Percentiles rank a stretch among this genome's conserved stretches.
These are phyloP conservation scores for Microctenopoma lineatum DNA, from an alignment of 2,797 vertebrate genomes.

Conservation along the genomic window DNA sequence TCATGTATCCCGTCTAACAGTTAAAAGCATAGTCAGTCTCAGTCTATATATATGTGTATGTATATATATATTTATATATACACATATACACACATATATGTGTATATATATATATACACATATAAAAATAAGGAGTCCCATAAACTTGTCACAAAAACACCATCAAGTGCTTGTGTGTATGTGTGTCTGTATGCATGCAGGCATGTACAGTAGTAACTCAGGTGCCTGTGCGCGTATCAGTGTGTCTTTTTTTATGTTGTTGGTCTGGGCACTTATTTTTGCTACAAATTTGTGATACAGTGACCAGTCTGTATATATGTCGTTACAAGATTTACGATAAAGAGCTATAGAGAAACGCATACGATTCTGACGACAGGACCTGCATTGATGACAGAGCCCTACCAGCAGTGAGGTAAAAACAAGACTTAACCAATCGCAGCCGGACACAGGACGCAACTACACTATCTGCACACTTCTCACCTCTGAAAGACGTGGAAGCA, in stretches of 20 bases:
- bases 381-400: slow-evolving; percentile 68
- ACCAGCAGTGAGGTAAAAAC: slow-evolving; percentile 77
- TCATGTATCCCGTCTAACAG: slow-evolving; percentile 52
- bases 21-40: slow-evolving; percentile 67
- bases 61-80: slow-evolving; percentile 63
- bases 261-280: slow-evolving; percentile 87
- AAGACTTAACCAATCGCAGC: slow-evolving; percentile 50
- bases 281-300: slow-evolving; percentile 86
- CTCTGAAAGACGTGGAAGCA: slow-evolving; percentile 30
- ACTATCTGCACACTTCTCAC: slow-evolving; percentile 9
- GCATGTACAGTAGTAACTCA: slow-evolving; percentile 57
- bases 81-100: slow-evolving; percentile 70
- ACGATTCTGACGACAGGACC: slow-evolving; percentile 61
- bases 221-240: slow-evolving; percentile 58
- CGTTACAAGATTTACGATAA: slow-evolving; percentile 78
- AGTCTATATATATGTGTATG: slow-evolving; percentile 44
- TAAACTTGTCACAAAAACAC: slow-evolving; percentile 71
- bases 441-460: slow-evolving; percentile 18
- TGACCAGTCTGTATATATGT: slow-evolving; percentile 84
- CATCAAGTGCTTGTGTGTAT: slow-evolving; percentile 54
- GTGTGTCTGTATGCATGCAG: slow-evolving; percentile 70
- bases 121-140: slow-evolving; percentile 78
- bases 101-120: slow-evolving; percentile 26
- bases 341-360: slow-evolving; percentile 75
- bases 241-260: slow-evolving; percentile 66